A percentile compares a stretch with the other conserved stretches of the same genome.
Evolutionary conservation across 2,113 vertebrate species (phyloP).

Genomic region (Antennarius striatus): DNA sequence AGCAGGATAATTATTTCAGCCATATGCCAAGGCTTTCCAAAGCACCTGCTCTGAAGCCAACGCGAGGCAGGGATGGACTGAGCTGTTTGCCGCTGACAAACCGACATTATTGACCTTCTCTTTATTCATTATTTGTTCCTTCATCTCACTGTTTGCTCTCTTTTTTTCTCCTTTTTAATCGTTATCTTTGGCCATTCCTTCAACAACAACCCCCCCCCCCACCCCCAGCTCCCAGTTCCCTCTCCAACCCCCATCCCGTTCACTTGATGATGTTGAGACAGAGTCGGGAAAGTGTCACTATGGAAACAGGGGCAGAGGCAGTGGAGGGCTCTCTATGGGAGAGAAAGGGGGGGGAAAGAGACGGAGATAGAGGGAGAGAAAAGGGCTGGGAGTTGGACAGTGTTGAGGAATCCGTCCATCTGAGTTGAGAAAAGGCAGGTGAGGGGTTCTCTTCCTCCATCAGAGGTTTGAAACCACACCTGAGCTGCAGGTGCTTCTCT

Average conservation of each 20-base stretch:
- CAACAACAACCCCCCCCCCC: constrained; percentile 2
- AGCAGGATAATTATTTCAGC: constrained; percentile 70
- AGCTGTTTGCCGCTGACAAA: constrained; percentile 49
- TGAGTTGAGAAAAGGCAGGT: constrained; percentile 6
- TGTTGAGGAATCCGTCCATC: constrained; percentile 57
- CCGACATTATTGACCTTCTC: constrained; percentile 44
- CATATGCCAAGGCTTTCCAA: constrained; percentile 67
- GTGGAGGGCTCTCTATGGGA: constrained; percentile 54
- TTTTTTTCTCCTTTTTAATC: constrained; percentile 1
- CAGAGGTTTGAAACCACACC: neutral
- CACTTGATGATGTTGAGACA: constrained; percentile 69
- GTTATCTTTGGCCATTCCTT: constrained; percentile 50
- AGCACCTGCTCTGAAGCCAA: constrained; percentile 54
- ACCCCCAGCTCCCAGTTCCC: constrained; percentile 45
- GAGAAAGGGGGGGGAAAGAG: constrained; percentile 18
- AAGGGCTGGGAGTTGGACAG: constrained; percentile 35
- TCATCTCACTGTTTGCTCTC: constrained; percentile 33
- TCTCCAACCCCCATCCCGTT: constrained; percentile 42
- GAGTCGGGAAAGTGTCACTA: constrained; percentile 79
- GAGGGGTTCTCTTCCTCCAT: constrained; percentile 1
- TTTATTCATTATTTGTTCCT: constrained; percentile 56
- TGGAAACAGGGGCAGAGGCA: constrained; percentile 78
- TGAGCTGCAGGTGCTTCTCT: neutral
- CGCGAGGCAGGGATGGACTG: constrained; percentile 22
- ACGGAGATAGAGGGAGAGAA: constrained; percentile 3